Evolutionary conservation across 2,797 vertebrate genomes (phyloP), one percentile per base, ranked within the genome.

Genomic region (Vireo griseus): DNA sequence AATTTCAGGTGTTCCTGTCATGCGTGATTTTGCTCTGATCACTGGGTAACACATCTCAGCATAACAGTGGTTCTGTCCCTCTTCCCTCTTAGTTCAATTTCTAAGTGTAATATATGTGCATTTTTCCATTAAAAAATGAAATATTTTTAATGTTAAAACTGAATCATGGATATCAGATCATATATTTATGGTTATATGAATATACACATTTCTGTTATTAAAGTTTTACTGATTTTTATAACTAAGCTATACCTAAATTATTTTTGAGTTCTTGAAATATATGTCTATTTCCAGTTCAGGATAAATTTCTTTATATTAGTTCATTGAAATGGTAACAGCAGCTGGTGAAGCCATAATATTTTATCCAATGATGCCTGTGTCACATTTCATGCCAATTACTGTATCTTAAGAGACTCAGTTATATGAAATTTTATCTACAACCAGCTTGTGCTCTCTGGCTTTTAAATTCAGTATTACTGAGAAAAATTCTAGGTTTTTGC

Each of bases 341-440:
- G 66, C 85, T 91, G 78, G 72, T 86, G 58, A 83, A 89, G 62
- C 79, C 40, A 22, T 83, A 91, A 40, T 94, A 88, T 86, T 94
- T 94, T 96, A 78, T 78, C 45, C 90, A 45, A 7, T 88, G 55
- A 75, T 84, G 68, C 85, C 73, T 84, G 66, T 87, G 79, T 94
- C 87, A 73, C 39, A 77, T 90, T 94, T 94, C 55, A 39, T 92
- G 75, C 83, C 71, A 81, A 71, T 94, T 94, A 57, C 68, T 82
- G 8, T 88, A 78, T 76, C 61, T 85, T 84, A 78, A 72, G 71
- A 87, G 67, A 67, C 59, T 80, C 62, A 24, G 40, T 79, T 91
- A 19, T 63, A 35, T 50, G 68, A 72, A 91, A 84, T 94, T 91
- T 91, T 81, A 83, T 90, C 59, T 78, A 62, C 48, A 87, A 55